These are phyloP conservation scores for Sinella curviseta DNA, from an alignment of 1,140 invertebrate genomes.

Conservation along the genomic window DNA sequence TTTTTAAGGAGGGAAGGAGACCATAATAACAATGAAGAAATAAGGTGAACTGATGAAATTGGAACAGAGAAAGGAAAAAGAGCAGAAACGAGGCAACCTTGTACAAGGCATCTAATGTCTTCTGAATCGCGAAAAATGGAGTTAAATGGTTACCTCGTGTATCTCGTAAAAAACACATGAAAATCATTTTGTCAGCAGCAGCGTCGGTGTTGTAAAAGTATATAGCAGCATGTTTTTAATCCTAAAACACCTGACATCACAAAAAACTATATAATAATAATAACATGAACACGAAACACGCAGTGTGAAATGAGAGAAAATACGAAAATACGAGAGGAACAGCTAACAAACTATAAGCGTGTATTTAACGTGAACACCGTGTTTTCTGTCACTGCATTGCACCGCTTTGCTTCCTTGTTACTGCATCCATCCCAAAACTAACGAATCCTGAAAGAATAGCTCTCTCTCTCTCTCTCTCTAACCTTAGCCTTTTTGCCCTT, in stretches of 20 bases:
- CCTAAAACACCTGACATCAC: background rate
- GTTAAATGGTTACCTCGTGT: conserved; percentile 8
- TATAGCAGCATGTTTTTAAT: conserved; percentile 7
- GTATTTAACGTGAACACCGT: background rate
- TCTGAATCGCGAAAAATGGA: background rate
- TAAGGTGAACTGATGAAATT: background rate
- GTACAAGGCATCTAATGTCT: background rate
- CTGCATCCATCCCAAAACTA: background rate
- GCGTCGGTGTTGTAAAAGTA: background rate
- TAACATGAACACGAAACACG: too few species aligned
- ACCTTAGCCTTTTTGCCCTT: background rate
- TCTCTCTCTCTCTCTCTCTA: background rate
- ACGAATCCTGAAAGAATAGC: background rate
- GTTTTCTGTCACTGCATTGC: conserved; percentile 10
- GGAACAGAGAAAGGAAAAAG: background rate
- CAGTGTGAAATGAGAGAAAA: too few species aligned
- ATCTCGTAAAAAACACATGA: conserved; percentile 17
- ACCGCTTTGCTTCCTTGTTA: background rate
- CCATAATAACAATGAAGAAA: background rate
- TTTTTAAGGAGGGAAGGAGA: background rate
- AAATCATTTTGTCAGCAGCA: conserved; percentile 11
- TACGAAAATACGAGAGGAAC: too few species aligned
- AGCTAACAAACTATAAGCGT: too few species aligned
- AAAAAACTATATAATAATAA: background rate
- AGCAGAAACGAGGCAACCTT: background rate